Conservation (phyloP, 1,140 invertebrate genomes). For the Forficula auricularia region DNA sequence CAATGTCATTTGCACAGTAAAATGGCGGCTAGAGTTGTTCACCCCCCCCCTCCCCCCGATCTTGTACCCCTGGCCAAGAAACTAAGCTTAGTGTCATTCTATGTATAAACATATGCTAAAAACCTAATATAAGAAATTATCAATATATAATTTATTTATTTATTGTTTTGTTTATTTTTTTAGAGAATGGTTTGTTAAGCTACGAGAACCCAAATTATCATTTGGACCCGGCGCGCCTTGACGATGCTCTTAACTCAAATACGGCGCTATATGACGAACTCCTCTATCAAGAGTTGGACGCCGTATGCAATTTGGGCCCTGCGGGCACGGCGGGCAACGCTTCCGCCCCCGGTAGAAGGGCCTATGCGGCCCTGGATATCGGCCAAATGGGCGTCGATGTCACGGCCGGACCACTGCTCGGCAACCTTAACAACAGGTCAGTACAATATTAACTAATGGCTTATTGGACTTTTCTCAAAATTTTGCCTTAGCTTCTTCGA, state of each 20-base stretch:
- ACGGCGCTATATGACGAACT: conserved; percentile 34
- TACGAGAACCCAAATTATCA: conserved; percentile 80
- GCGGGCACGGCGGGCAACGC: conserved; percentile 10
- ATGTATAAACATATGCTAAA: no score
- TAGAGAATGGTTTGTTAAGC: conserved; percentile 70
- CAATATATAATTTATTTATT: no score
- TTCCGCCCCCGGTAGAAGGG: conserved; percentile 32
- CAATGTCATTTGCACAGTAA: no score
- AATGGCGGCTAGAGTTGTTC: no score
- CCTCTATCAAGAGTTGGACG: conserved; percentile 42
- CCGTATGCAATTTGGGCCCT: conserved; percentile 29
- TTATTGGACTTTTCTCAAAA: conserved; percentile 6
- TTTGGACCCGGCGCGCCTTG: conserved; percentile 51
- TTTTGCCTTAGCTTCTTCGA: no score
- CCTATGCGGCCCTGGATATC: conserved; percentile 44
- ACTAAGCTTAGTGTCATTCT: no score
- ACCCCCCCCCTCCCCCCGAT: no score
- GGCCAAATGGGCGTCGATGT: conserved; percentile 54
- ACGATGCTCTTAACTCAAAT: conserved; percentile 62
- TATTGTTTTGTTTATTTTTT: no score
- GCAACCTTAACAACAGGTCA: conserved; percentile 31
- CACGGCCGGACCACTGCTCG: conserved; percentile 35
- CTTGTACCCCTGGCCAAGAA: no score
- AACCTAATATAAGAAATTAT: no score
- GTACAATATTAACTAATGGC: conserved; percentile 23